Evolutionary conservation across 2,888 invertebrate genomes (phyloP), one percentile per base, ranked within the genome.

Genomic region (Zootermopsis nevadensis): DNA sequence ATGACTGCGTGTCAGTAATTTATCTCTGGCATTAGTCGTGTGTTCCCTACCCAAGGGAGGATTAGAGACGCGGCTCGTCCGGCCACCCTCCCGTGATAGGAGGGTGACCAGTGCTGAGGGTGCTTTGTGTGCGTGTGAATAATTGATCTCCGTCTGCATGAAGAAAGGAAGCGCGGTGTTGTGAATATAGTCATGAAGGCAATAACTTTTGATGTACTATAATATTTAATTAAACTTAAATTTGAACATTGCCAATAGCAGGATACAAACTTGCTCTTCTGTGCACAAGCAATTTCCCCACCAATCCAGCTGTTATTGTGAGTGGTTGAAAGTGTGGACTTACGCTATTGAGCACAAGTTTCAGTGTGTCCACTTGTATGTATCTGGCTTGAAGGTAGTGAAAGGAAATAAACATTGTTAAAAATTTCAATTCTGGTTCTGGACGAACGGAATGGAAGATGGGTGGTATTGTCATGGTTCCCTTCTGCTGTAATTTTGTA

Each of bases 231-330:
- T 69, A 33, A 33, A 69, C 31, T 69, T 69, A 31, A 60, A 60
- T 15, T 69, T 69, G 33, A 69, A 69, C 69, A 69, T 69, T 27
- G 69, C 69, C 69, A 38, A 74, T 42, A 74, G 33, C 38, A 74
- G 38, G 74, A 74, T 74, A 74, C 74, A 74, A 38, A 74, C 74
- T 74, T 72, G 69, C 76, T 84, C 81, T 72, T 83, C 77, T 84
- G 82, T 84, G 83, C 79, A 83, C 81, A 84, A 84, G 83, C 60
- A 48, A 82, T 84, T 81, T 81, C 83, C 84, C 81, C 81, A 77
- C 79, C 42, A 76, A 67, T 77, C 74, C 81, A 81, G 80, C 80
- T 38, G 79, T 81, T 81, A 48, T n/a, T 48, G 77, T 82, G 77
- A 82, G 53, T 77, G 77, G 31, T 35, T 67, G 33, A 35, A 74